Base-by-base conservation (phyloP, 2,113 vertebrate genomes). In the Clupea harengus region DNA sequence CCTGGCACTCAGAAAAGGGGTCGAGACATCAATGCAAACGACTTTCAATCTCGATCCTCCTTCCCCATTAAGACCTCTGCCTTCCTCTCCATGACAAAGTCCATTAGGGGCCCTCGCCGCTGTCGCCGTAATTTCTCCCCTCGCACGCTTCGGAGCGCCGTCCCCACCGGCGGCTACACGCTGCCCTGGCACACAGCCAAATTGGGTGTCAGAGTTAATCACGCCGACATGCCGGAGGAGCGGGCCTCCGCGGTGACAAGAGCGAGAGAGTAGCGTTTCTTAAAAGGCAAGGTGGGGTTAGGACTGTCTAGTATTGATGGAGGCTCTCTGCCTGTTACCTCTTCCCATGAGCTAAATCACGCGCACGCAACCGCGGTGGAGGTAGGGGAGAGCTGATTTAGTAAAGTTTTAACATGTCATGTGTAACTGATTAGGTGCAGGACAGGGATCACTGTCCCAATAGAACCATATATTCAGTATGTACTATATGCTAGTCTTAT, bases 141-240 rank as follows among this genome's bases (percentile, higher is more conserved):
- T 67, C 9, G 60, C 8, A 1, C 60, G 60, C 22, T 10, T n/a
- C 6, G 6, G 25, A 25, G 2, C 10, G 22, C 0, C 11, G 60
- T 10, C 20, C 25, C 60, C n/a, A n/a, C 60, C 54, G 17, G 1
- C 54, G 22, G 22, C 54, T 60, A 13, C 54, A 4, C 54, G 22
- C 54, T 10, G 5, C 60, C 60, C 60, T 67, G 60, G 60, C 60
- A 67, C n/a, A 6, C 60, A 6, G 7, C 60, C 60, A 67, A 67
- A 67, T 67, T 8, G 22, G 60, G 60, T 67, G 60, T 67, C 60
- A 25, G 60, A 67, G 60, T 67, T 67, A 67, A 67, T 67, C 60
- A 67, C 25, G 60, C 60, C 60, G 25, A 9, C 60, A n/a, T 6
- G n/a, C 7, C 60, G 22, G 22, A 25, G 25, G 60, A 67, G 60